Base-by-base conservation (phyloP, 2,113 vertebrate species). In the Salvator merianae region DNA sequence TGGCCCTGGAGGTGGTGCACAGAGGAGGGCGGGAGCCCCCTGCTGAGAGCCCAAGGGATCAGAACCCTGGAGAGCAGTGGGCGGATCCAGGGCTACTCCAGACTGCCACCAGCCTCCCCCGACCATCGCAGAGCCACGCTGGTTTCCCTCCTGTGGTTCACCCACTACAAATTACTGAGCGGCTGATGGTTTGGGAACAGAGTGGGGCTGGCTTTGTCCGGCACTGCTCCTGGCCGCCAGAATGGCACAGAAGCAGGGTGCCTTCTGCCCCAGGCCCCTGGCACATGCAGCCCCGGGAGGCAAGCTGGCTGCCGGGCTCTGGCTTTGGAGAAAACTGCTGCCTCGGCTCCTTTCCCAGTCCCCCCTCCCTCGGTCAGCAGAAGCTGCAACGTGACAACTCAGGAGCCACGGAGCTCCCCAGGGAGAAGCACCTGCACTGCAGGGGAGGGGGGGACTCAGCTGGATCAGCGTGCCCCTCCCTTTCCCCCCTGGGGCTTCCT, bases 141-240 rank as follows among this genome's bases (percentile, higher is more conserved):
- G 8, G 85, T 26, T 86, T 87, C 92, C 83, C 88, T 81, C 87
- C 91, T 86, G 76, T 89, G 88, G 91, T 91, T 93, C 92, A 91
- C 88, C 91, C 87, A 85, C 93, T 89, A 85, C 90, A 89, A 92
- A 91, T 92, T 93, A 92, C 85, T 88, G 88, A 87, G 38, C 20
- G 89, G 85, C 92, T 93, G 93, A 89, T 86, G 80, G 20, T 26
- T 32, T 50, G 16, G 53, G 12, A 26, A 30, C 10, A 30, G 28
- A 7, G 30, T 26, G 2, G 20, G 7, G 14, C 7, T 26, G 62
- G 24, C 6, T 28, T 10, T 16, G 38, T 7, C 43, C 50, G 4
- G 47, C 74, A 3, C 40, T 7, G 40, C 5, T 3, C 30, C 50
- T 20, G n/a, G 12, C 3, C 22, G 20, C 47, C 74, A 53, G 74